Base-by-base conservation (phyloP, 2,113 vertebrate genomes). In the Apistogramma diplotaenia region DNA sequence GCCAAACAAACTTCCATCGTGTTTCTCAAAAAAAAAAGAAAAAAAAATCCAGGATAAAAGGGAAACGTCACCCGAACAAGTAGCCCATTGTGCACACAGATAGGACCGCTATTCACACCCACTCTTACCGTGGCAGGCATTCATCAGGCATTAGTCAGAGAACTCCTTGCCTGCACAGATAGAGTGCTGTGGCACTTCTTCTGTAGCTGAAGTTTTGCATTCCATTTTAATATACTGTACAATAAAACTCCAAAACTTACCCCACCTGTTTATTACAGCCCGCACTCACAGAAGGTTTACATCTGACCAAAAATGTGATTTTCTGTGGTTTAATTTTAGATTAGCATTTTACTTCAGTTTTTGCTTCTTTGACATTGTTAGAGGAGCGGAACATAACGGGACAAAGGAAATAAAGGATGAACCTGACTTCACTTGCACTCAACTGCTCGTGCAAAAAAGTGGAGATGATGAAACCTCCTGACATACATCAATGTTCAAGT, bases 81-180 rank as follows among this genome's bases (percentile, higher is more conserved):
- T 4, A 46, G 70, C 3, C 82, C 58, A 87, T 93, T 93, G 89
- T 92, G 70, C 61, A 23, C 78, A 84, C 82, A 89, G 83, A 92
- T 60, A 70, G 76, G 61, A 40, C 86, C 60, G 86, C 85, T 81
- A 85, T 74, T 88, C 86, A 92, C 87, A 86, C 86, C 90, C 90
- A 88, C 90, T 82, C 70, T 74, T 55, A 90, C 85, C 35, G 73
- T 70, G 73, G 71, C 9, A 9, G 59, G 79, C 89, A 89, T 92
- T 92, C 92, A 90, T 87, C 67, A 3, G 78, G 91, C 88, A 82
- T 90, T 91, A 90, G 82, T 88, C 91, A 88, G 86, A 87, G 59
- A 59, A 27, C 80, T 77, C 80, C 58, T 70, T 81, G 72, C 37
- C 78, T 65, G 75, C 76, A 89, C 89, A 91, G 84, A 87, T 65